Conservation (phyloP, 2,888 invertebrate species). For the Schizaphis graminum region DNA sequence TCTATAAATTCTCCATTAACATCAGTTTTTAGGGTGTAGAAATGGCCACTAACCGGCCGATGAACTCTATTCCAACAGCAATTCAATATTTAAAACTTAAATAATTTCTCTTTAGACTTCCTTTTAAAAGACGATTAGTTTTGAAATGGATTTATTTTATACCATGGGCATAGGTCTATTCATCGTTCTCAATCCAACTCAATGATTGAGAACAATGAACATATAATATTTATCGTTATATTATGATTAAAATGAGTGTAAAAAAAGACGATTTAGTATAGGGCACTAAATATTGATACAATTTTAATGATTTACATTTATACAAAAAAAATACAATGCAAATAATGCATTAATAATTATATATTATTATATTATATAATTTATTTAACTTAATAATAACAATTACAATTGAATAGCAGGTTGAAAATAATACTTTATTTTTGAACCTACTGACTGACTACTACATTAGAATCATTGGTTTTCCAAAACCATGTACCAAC, state of each 20-base stretch:
- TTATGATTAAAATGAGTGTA: background rate
- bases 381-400: background rate
- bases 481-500: background rate
- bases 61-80: background rate
- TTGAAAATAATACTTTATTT: background rate
- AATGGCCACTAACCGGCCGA: background rate
- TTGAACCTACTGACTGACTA: background rate
- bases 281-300: background rate
- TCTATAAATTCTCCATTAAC: conserved; percentile 57
- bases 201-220: conserved; percentile 1
- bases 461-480: background rate
- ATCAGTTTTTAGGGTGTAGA: conserved; percentile 2
- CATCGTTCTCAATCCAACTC: conserved; percentile 8
- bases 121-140: background rate
- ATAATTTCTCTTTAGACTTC: conserved; percentile 19
- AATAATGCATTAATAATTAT: background rate
- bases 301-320: background rate
- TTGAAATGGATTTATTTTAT: background rate
- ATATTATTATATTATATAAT: background rate
- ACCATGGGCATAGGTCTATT: background rate
- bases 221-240: background rate
- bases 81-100: conserved; percentile 28
- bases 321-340: background rate
- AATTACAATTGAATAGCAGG: background rate
- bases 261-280: background rate